phyloP scores from a whole-genome alignment of 2,888 invertebrate genomes.

The Caenorhabditis uteleia region DNA sequence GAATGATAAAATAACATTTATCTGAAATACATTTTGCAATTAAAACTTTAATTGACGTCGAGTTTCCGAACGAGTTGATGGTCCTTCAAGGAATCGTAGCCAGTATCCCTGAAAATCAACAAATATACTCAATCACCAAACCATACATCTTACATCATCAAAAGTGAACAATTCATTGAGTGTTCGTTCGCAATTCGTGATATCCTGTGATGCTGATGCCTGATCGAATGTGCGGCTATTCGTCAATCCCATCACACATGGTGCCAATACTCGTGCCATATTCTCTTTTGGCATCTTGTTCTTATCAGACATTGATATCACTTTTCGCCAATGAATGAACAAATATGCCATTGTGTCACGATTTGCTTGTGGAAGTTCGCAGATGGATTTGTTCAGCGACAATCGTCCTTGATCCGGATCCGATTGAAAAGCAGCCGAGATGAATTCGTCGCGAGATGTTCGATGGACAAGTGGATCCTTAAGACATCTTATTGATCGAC shows the following conservation, averaged over 20 bases:
- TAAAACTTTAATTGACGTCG: too few relatives aligned
- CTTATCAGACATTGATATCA: conserved; percentile 37
- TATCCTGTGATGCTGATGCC: conserved; percentile 30
- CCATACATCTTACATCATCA: conserved; percentile 46
- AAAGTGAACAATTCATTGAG: conserved; percentile 50
- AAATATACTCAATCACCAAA: too few relatives aligned
- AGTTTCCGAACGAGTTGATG: too few relatives aligned
- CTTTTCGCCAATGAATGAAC: conserved; percentile 83
- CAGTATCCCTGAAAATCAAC: conserved; percentile 47
- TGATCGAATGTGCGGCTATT: conserved; percentile 15
- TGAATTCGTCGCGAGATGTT: conserved; percentile 83
- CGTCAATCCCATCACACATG: conserved; percentile 80
- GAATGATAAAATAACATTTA: too few relatives aligned
- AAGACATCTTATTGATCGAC: too few relatives aligned
- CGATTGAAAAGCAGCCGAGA: conserved; percentile 75
- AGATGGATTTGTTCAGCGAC: conserved; percentile 74
- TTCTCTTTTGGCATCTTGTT: conserved; percentile 91
- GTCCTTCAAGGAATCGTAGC: conserved; percentile 48
- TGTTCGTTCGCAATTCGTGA: conserved; percentile 41
- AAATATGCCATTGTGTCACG: conserved; percentile 92
- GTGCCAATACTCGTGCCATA: conserved; percentile 88
- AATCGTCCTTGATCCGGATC: conserved; percentile 70
- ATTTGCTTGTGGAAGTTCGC: conserved; percentile 87
- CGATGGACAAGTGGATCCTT: conserved; percentile 85
- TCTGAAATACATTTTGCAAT: too few relatives aligned